These are phyloP conservation scores for Meteorus cinctellus DNA, from an alignment of 2,888 invertebrate species.

Conservation along the genomic window DNA sequence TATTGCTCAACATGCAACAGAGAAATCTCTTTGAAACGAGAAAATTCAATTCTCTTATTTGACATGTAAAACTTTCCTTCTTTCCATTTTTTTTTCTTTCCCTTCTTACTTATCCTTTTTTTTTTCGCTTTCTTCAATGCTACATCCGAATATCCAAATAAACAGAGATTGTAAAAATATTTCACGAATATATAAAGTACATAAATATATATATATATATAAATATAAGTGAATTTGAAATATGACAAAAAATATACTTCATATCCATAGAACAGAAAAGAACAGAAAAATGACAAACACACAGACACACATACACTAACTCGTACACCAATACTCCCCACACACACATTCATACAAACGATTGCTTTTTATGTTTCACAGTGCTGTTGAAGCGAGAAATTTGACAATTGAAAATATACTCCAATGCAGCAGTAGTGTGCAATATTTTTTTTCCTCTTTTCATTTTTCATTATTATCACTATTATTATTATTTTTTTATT, in stretches of 20 bases:
- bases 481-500: not conserved
- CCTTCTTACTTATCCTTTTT: no score
- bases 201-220: not conserved
- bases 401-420: conserved; percentile 19
- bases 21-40: no score
- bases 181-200: not conserved
- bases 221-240: conserved; percentile 6
- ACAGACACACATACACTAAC: not conserved
- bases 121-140: no score
- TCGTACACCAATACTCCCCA: not conserved
- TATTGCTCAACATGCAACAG: no score
- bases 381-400: conserved; percentile 13
- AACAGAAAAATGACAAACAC: not conserved
- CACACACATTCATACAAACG: not conserved
- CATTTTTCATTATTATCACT: not conserved
- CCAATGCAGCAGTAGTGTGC: not conserved
- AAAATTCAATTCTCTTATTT: no score
- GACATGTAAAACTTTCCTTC: no score
- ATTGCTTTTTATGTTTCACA: not conserved
- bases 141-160: no score
- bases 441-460: not conserved
- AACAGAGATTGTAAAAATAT: no score
- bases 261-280: not conserved
- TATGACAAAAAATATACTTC: not conserved
- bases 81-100: no score